These are phyloP conservation scores for Xanthorhoe spadicearia DNA, from an alignment of 2,888 invertebrate genomes.

Conservation along the genomic window DNA sequence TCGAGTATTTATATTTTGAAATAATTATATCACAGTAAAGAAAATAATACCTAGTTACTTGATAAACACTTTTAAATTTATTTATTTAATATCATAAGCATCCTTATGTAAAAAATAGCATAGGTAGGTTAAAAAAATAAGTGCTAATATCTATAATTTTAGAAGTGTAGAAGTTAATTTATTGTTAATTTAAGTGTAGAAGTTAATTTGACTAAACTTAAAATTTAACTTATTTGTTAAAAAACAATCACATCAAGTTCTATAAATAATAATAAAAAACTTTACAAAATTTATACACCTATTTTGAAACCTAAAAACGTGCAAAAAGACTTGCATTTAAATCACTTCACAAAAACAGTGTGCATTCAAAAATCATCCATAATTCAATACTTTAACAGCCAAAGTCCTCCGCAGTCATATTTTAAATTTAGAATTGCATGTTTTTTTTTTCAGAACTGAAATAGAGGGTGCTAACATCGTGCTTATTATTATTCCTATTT, in stretches of 20 bases:
- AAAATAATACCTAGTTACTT: no score
- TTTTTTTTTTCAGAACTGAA: constrained; percentile 47
- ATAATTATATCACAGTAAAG: no score
- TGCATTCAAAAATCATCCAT: constrained; percentile 42
- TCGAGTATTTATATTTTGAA: no score
- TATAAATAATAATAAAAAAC: neutral
- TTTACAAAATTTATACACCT: no score
- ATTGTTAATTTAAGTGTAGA: no score
- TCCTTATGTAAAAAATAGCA: no score
- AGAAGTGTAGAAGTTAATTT: no score
- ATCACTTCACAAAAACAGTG: neutral
- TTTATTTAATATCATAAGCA: no score
- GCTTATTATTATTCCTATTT: constrained; percentile 18
- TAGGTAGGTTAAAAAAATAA: no score
- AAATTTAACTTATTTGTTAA: neutral
- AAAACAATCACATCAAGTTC: neutral
- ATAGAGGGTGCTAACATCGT: constrained; percentile 46
- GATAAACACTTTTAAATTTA: no score
- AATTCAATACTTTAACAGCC: constrained; percentile 40
- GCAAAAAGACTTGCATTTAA: constrained; percentile 1
- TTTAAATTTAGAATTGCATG: constrained; percentile 54
- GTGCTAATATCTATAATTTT: no score
- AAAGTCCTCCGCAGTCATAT: constrained; percentile 43
- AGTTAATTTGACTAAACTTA: no score
- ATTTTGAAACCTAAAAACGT: constrained; percentile 2